These are phyloP conservation scores for Drosophila siamana DNA, from an alignment of 2,888 invertebrate species.

Conservation along the genomic window DNA sequence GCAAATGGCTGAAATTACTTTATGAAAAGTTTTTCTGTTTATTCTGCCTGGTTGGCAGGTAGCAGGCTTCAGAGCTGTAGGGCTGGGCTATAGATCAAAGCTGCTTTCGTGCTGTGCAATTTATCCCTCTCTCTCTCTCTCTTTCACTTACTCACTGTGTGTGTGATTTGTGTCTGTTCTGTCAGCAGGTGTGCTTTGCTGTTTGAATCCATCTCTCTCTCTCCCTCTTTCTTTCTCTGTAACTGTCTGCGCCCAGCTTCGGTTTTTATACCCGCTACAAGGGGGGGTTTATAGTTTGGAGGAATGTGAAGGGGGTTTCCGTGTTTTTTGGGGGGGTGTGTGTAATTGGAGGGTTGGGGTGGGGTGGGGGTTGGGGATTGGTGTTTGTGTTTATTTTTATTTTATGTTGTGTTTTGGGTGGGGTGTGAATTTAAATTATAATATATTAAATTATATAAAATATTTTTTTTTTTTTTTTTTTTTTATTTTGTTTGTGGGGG, in stretches of 20 bases:
- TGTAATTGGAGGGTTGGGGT: too few species aligned
- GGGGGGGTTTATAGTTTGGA: too few species aligned
- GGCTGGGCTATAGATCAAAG: conserved; percentile 68
- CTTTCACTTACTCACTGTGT: conserved; percentile 11
- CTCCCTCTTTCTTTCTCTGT: not conserved
- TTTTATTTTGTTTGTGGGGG: too few species aligned
- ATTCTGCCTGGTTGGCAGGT: conserved; percentile 44
- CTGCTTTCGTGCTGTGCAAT: conserved; percentile 49
- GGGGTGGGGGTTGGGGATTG: too few species aligned
- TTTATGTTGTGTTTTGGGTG: too few species aligned
- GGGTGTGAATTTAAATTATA: too few species aligned
- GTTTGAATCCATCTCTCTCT: not conserved
- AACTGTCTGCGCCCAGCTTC: conserved; percentile 27
- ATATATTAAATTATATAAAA: too few species aligned
- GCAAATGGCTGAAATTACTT: conserved; percentile 67
- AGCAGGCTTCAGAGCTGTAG: conserved; percentile 40
- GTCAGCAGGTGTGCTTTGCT: conserved; percentile 59
- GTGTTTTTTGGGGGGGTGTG: too few species aligned
- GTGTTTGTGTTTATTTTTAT: too few species aligned
- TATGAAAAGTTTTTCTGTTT: conserved; percentile 62
- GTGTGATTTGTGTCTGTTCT: conserved; percentile 37
- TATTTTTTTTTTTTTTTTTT: too few species aligned
- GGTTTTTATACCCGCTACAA: too few species aligned
- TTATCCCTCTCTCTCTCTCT: conserved; percentile 11
- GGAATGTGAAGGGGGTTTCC: too few species aligned